Evolutionary conservation across 1,140 invertebrate species (phyloP).

Genomic region (Acyrthosiphon pisum): DNA sequence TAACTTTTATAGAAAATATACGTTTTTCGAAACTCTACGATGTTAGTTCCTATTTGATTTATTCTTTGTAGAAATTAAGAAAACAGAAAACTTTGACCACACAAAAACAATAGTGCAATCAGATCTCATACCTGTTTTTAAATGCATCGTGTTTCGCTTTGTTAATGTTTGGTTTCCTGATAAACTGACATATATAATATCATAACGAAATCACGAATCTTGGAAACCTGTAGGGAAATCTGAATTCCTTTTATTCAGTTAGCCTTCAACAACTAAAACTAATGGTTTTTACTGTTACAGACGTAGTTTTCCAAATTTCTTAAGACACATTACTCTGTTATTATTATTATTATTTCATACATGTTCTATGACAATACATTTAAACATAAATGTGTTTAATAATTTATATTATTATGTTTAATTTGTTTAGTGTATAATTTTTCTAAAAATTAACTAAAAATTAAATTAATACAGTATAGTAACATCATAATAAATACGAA

Average conservation of each 20-base stretch:
- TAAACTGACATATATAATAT: slow-evolving; percentile 3
- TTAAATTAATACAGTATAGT: background rate
- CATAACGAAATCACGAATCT: background rate
- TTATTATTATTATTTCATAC: background rate
- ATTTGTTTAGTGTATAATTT: background rate
- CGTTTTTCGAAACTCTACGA: background rate
- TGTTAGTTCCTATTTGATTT: background rate
- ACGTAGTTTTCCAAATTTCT: background rate
- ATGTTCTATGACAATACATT: background rate
- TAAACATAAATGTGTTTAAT: background rate
- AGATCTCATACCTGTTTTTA: background rate
- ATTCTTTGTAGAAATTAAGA: background rate
- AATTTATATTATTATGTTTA: background rate
- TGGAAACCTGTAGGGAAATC: background rate
- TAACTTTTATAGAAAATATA: background rate
- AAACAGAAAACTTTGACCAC: background rate
- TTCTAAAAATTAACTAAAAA: too few relatives aligned
- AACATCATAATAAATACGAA: background rate
- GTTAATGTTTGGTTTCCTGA: background rate
- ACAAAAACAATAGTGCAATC: slow-evolving; percentile 9
- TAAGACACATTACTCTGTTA: background rate
- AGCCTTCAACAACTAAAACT: background rate
- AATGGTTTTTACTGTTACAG: background rate
- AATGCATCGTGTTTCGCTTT: background rate
- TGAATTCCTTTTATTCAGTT: background rate